These are phyloP conservation scores for Rhinichthys osculus DNA, from an alignment of 2,797 vertebrate species.

Conservation along the genomic window DNA sequence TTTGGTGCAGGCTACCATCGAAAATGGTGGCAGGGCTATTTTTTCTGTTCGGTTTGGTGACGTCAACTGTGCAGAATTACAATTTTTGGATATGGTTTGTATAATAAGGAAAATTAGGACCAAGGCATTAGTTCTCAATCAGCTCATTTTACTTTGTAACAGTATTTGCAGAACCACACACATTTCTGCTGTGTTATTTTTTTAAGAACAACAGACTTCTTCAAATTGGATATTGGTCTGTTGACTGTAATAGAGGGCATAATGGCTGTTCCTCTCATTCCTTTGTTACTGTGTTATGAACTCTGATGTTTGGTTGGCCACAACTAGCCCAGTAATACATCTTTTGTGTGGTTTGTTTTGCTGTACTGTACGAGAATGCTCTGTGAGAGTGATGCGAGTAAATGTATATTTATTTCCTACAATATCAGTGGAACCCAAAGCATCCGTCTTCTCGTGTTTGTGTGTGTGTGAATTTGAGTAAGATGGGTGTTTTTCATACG, in stretches of 20 bases:
- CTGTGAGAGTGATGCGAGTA: slow-evolving; percentile 12
- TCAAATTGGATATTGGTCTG: slow-evolving; percentile 33
- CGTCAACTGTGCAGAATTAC: not conserved
- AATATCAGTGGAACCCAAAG: slow-evolving; percentile 17
- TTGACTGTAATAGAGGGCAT: slow-evolving; percentile 14
- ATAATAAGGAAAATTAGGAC: not conserved
- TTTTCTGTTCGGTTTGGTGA: not conserved
- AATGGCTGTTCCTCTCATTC: not conserved
- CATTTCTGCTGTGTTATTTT: not conserved
- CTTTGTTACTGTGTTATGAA: slow-evolving; percentile 25
- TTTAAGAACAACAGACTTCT: slow-evolving; percentile 15
- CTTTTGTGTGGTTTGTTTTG: slow-evolving; percentile 12
- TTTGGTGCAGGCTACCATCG: not conserved
- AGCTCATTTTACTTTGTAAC: slow-evolving; percentile 15
- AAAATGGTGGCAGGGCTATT: not conserved
- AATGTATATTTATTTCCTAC: slow-evolving; percentile 30
- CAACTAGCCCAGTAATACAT: slow-evolving; percentile 8
- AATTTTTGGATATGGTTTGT: not conserved
- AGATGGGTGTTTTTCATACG: slow-evolving; percentile 4
- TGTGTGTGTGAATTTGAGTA: slow-evolving; percentile 10
- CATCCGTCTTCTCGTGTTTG: slow-evolving; percentile 2
- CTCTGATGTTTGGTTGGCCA: slow-evolving; percentile 11
- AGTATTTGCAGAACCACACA: slow-evolving; percentile 6
- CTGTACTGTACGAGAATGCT: not conserved
- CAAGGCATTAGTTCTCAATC: not conserved